Evolutionary conservation across 2,113 vertebrate species (phyloP).

Genomic region (Octodon degus): DNA sequence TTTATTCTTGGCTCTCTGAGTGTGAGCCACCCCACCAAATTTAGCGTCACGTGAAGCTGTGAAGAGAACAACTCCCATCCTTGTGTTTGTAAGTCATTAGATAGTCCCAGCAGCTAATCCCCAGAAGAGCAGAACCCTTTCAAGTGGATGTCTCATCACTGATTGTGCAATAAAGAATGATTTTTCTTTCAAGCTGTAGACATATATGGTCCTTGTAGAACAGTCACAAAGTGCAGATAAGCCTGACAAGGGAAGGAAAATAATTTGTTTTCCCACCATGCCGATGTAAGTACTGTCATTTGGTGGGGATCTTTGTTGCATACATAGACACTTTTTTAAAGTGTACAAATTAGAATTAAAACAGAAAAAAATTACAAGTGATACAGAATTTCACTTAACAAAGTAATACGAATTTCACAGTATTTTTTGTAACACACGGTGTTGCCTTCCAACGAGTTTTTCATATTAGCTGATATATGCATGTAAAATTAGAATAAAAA

Average conservation of each 20-base stretch:
- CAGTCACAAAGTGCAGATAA: background rate
- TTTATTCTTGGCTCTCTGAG: slow-evolving; percentile 69
- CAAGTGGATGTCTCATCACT: background rate
- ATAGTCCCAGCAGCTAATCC: background rate
- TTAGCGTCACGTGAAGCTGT: slow-evolving; percentile 57
- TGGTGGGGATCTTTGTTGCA: background rate
- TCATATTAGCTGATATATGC: too few relatives aligned
- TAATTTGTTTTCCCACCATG: background rate
- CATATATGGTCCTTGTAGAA: background rate
- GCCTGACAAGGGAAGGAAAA: background rate
- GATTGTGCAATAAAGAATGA: background rate
- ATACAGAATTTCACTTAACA: too few relatives aligned
- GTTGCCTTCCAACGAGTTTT: too few relatives aligned
- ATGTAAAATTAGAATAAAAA: too few relatives aligned
- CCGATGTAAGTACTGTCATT: background rate
- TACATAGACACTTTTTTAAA: too few relatives aligned
- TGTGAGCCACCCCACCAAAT: slow-evolving; percentile 67
- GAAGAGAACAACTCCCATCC: background rate
- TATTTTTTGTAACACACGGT: too few relatives aligned
- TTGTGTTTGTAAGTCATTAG: slow-evolving; percentile 64
- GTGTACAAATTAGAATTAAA: too few relatives aligned
- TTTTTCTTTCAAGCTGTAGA: background rate
- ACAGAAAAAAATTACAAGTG: too few relatives aligned
- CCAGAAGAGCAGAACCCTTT: background rate
- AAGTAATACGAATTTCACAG: too few relatives aligned